phyloP scores from a whole-genome alignment of 2,888 invertebrate genomes.

The Caenorhabditis sp. region DNA sequence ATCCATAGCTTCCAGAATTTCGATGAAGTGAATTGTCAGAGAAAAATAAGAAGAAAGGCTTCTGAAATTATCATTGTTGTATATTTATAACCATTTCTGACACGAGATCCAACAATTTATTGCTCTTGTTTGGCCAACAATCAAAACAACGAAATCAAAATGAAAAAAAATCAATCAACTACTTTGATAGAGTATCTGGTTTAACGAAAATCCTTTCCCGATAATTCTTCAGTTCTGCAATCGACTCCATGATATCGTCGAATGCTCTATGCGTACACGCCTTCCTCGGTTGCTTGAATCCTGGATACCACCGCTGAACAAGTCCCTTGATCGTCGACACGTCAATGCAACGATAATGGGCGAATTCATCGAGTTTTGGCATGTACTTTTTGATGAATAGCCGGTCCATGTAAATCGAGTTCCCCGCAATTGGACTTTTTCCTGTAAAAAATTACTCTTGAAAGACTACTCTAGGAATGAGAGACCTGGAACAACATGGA shows the following conservation, averaged over 20 bases:
- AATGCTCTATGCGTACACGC: conserved; percentile 84
- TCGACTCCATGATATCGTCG: conserved; percentile 88
- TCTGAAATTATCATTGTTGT: no score
- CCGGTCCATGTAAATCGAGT: conserved; percentile 77
- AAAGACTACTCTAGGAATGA: no score
- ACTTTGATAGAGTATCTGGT: neutral
- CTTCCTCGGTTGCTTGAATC: conserved; percentile 83
- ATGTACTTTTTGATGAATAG: conserved; percentile 87
- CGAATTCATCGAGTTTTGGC: conserved; percentile 89
- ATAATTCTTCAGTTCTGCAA: conserved; percentile 90
- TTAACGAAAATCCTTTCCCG: conserved; percentile 86
- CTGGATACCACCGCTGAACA: conserved; percentile 87
- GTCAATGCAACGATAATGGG: conserved; percentile 95
- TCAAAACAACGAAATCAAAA: neutral
- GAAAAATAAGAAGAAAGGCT: no score
- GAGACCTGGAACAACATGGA: conserved; percentile 54
- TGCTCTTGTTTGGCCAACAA: neutral
- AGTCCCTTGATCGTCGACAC: conserved; percentile 90
- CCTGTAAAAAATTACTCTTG: no score
- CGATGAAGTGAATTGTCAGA: neutral
- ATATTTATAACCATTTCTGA: no score
- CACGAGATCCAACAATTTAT: neutral
- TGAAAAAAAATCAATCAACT: neutral
- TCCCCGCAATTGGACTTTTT: conserved; percentile 79
- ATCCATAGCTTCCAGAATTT: neutral